phyloP scores from a whole-genome alignment of 1,140 invertebrate species.

The Adoxophyes honmai region DNA sequence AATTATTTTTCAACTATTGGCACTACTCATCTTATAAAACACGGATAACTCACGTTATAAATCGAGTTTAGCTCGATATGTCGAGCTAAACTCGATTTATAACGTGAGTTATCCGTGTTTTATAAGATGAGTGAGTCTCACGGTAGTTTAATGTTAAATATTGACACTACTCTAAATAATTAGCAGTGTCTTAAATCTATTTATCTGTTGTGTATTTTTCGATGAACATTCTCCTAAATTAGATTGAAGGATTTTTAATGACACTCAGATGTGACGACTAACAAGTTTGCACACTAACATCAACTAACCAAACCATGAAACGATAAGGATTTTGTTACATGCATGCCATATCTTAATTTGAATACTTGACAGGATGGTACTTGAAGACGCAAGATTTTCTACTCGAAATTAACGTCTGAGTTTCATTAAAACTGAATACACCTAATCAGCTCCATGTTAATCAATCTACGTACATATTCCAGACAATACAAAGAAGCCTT shows the following conservation, averaged over 20 bases:
- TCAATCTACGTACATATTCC: slow-evolving; percentile 37
- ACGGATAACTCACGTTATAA: too few relatives aligned
- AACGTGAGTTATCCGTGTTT: too few relatives aligned
- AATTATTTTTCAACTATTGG: too few relatives aligned
- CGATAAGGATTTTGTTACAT: background rate
- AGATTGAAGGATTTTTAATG: slow-evolving; percentile 18
- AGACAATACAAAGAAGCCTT: slow-evolving; percentile 93
- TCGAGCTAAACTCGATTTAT: too few relatives aligned
- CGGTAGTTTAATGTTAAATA: too few relatives aligned
- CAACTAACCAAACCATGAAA: slow-evolving; percentile 3
- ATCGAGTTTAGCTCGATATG: too few relatives aligned
- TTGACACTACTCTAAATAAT: too few relatives aligned
- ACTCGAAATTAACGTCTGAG: background rate
- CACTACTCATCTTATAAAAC: too few relatives aligned
- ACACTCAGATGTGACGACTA: slow-evolving; percentile 18
- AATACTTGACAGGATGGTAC: background rate
- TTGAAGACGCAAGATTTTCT: background rate
- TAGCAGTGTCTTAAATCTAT: too few relatives aligned
- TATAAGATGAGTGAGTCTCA: too few relatives aligned
- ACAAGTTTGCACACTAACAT: slow-evolving; percentile 9
- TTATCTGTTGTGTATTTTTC: too few relatives aligned
- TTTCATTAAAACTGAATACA: slow-evolving; percentile 1
- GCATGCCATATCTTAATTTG: background rate
- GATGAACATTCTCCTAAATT: slow-evolving; percentile 5
- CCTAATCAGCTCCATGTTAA: background rate